Conservation (phyloP, 2,888 invertebrate genomes). For the Tanypteryx hageni region DNA sequence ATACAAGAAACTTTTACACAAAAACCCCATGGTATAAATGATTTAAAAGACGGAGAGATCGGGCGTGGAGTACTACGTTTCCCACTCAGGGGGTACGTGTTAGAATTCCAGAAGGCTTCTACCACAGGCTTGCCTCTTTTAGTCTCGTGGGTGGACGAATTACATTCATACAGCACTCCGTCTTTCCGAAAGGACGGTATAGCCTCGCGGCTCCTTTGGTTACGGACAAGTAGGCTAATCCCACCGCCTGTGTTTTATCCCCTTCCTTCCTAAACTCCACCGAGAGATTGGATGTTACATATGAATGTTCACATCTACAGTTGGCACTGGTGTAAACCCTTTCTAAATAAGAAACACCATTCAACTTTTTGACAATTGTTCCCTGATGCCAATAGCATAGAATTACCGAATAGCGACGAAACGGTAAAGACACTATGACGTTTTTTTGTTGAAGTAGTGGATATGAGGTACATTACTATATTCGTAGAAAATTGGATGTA, state of each 20-base stretch:
- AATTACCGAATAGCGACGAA: too few species aligned
- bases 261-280: background rate
- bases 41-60: background rate
- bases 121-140: background rate
- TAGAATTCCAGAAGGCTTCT: background rate
- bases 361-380: too few species aligned
- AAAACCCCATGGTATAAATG: too few species aligned
- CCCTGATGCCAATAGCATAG: too few species aligned
- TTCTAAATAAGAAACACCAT: too few species aligned
- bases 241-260: background rate
- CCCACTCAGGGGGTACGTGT: background rate
- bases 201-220: background rate
- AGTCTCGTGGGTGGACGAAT: background rate
- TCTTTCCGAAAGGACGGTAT: background rate
- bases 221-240: slow-evolving; percentile 21
- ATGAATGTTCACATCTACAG: background rate
- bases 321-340: background rate
- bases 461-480: too few species aligned
- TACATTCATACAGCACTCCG: background rate
- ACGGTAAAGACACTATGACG: too few species aligned
- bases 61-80: background rate
- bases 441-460: too few species aligned
- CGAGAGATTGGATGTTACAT: background rate
- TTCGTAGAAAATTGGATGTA: too few species aligned
- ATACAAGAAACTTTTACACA: too few species aligned